Percentiles rank a stretch among this genome's conserved stretches.
Evolutionary conservation across 2,888 invertebrate species (phyloP).

Genomic region (Stenodera caucasica): DNA sequence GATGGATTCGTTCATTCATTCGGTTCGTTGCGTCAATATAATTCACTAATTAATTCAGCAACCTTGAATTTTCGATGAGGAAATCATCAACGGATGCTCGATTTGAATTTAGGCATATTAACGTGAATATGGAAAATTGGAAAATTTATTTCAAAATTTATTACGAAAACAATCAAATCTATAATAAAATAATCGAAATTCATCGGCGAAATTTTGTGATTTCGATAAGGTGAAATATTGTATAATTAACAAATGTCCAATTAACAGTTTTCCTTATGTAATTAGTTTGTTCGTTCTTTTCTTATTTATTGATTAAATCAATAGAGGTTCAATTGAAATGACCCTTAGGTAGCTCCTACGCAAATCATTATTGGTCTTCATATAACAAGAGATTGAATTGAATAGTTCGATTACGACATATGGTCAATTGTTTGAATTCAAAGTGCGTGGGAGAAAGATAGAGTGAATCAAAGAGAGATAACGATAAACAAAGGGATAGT

Average conservation of each 20-base stretch:
- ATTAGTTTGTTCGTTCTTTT: neutral
- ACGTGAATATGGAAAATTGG: no score
- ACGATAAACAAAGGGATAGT: neutral
- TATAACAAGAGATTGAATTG: neutral
- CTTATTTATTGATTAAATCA: neutral
- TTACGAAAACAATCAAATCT: no score
- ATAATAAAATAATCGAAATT: no score
- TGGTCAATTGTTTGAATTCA: neutral
- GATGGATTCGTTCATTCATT: conserved; percentile 38
- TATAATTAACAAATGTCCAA: neutral
- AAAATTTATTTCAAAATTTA: neutral
- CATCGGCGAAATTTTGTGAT: neutral
- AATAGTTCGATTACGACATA: neutral
- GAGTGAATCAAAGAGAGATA: neutral
- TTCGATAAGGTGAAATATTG: neutral
- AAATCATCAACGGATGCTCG: neutral
- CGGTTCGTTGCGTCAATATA: conserved; percentile 42
- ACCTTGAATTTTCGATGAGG: conserved; percentile 33
- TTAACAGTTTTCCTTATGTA: no score
- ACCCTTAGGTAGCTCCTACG: neutral
- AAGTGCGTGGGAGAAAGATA: neutral
- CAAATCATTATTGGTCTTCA: neutral
- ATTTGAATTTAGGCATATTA: no score
- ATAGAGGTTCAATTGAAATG: neutral
- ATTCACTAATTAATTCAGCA: conserved; percentile 43